phyloP scores from a whole-genome alignment of 2,113 vertebrate species.

The Centropus bengalensis region DNA sequence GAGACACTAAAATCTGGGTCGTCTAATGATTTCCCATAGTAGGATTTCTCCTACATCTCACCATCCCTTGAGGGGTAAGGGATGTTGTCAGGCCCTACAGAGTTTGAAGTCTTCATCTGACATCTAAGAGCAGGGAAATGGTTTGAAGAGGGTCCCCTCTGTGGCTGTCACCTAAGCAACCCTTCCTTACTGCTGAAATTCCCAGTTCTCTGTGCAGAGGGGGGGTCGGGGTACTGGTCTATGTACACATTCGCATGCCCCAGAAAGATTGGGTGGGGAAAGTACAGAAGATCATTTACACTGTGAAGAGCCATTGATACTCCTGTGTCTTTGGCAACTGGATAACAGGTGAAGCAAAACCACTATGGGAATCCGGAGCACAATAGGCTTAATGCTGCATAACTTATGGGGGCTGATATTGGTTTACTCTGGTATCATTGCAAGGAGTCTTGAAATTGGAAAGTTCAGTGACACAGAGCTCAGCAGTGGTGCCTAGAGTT shows the following conservation, averaged over 20 bases:
- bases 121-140: neutral
- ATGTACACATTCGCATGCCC: neutral
- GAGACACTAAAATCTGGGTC: neutral
- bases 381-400: neutral
- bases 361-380: neutral
- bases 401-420: accelerated
- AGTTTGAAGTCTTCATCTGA: neutral
- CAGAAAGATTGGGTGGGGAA: neutral
- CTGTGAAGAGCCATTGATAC: neutral
- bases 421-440: neutral
- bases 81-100: neutral
- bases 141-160: neutral
- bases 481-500: neutral
- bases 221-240: too few relatives aligned
- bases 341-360: neutral
- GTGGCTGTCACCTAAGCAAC: neutral
- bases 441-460: neutral
- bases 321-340: neutral
- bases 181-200: neutral
- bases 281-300: neutral
- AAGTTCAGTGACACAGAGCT: neutral
- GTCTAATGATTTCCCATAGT: neutral
- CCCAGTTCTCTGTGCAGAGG: neutral
- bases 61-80: neutral
- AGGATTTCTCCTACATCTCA: neutral